Conservation (phyloP, 2,888 invertebrate genomes). For the Chloroclystis v-ata region DNA sequence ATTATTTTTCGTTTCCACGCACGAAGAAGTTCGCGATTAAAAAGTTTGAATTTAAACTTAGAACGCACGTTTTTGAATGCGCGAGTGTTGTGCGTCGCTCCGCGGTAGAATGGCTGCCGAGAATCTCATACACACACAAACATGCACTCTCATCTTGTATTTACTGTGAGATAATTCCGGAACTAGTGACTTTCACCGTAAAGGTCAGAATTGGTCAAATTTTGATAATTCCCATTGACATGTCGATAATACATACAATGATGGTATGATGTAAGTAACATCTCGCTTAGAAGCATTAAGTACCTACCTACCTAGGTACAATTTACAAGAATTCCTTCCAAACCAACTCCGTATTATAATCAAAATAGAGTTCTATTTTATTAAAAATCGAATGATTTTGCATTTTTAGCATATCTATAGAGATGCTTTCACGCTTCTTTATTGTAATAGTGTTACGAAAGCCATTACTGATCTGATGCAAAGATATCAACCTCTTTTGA, state of each 20-base stretch:
- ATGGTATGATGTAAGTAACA: slow-evolving; percentile 22
- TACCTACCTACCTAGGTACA: no score
- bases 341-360: not conserved
- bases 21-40: slow-evolving; percentile 10
- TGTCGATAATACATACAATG: slow-evolving; percentile 33
- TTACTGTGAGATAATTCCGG: slow-evolving; percentile 70
- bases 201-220: slow-evolving; percentile 54
- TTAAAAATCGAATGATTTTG: slow-evolving; percentile 28
- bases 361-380: slow-evolving; percentile 3
- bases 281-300: not conserved
- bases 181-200: slow-evolving; percentile 66
- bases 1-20: slow-evolving; percentile 20
- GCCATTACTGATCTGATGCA: slow-evolving; percentile 17
- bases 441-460: slow-evolving; percentile 53
- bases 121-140: slow-evolving; percentile 47
- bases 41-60: slow-evolving; percentile 18
- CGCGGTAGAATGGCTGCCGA: slow-evolving; percentile 55
- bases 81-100: slow-evolving; percentile 55
- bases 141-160: slow-evolving; percentile 54
- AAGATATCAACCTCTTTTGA: slow-evolving; percentile 7
- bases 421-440: slow-evolving; percentile 51
- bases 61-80: slow-evolving; percentile 39
- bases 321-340: no score
- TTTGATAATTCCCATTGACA: slow-evolving; percentile 45
- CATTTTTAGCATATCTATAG: slow-evolving; percentile 30